Conservation (phyloP, 1,140 invertebrate species). For the Triops longicaudatus region DNA sequence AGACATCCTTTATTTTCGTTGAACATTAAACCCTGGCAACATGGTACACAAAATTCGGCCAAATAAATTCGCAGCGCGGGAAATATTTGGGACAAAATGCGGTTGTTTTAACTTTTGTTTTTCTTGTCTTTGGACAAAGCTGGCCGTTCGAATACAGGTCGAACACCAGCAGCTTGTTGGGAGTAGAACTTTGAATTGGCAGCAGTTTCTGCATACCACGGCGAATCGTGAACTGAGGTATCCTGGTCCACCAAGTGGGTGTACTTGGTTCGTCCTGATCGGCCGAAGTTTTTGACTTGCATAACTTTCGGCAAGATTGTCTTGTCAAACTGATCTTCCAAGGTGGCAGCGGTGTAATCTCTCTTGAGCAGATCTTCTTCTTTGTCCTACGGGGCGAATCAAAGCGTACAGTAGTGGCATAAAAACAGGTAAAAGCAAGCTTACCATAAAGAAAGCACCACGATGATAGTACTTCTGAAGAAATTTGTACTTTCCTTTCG, state of each 20-base stretch:
- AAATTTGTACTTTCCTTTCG: slow-evolving; percentile 99
- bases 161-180: slow-evolving; percentile 88
- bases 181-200: slow-evolving; percentile 86
- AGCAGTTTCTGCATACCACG: slow-evolving; percentile 83
- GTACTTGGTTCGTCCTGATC: slow-evolving; percentile 96
- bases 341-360: slow-evolving; percentile 91
- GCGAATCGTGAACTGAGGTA: slow-evolving; percentile 94
- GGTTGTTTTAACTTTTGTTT: slow-evolving; percentile 12
- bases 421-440: slow-evolving; percentile 10
- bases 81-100: not conserved
- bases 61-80: not conserved
- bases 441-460: slow-evolving; percentile 88
- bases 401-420: not conserved
- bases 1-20: slow-evolving; percentile 9
- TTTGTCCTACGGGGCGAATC: slow-evolving; percentile 52
- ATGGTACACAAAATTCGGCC: not conserved
- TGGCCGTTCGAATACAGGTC: slow-evolving; percentile 85
- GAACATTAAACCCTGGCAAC: not conserved
- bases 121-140: slow-evolving; percentile 43
- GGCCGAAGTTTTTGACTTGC: slow-evolving; percentile 99
- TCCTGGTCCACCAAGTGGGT: slow-evolving; percentile 99
- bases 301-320: slow-evolving; percentile 98
- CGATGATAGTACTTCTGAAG: slow-evolving; percentile 99
- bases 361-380: slow-evolving; percentile 89
- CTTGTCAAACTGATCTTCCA: slow-evolving; percentile 99